phyloP scores from a whole-genome alignment of 2,113 vertebrate genomes.

The Arvicanthis niloticus region DNA sequence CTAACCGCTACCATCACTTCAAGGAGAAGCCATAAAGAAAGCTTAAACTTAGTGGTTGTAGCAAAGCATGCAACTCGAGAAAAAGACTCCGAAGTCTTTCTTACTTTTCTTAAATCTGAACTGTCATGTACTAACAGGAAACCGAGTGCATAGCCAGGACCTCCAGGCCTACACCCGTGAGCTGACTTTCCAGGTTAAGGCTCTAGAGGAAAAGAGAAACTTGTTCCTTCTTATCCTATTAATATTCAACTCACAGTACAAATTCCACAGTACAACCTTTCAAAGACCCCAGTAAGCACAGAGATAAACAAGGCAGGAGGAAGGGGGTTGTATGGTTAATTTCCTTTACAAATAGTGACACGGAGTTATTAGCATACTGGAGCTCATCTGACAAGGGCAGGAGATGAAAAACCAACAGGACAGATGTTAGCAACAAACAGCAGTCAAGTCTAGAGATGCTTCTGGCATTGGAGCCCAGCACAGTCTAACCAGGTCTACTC shows the following conservation, averaged over 20 bases:
- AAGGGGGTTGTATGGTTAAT: background rate
- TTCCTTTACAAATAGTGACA: constrained; percentile 64
- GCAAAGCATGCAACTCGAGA: background rate
- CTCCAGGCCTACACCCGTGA: background rate
- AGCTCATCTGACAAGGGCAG: background rate
- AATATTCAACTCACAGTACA: constrained; percentile 77
- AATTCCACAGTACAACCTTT: constrained; percentile 76
- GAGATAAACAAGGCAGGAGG: constrained; percentile 49
- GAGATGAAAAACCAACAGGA: background rate
- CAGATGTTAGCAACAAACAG: background rate
- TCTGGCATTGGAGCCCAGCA: background rate
- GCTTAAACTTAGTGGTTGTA: constrained; percentile 1
- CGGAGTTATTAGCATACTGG: constrained; percentile 39
- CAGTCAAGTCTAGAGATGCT: background rate
- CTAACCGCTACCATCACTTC: constrained; percentile 1
- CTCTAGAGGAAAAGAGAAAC: constrained; percentile 54
- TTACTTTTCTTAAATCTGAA: constrained; percentile 15
- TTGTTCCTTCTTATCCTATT: constrained; percentile 73
- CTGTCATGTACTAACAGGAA: background rate
- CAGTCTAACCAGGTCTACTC: background rate
- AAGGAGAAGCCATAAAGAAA: background rate
- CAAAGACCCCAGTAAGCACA: constrained; percentile 60
- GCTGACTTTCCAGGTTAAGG: background rate
- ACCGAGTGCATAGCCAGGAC: no score
- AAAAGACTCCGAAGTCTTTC: constrained; percentile 1